Base-by-base conservation (phyloP, 2,113 vertebrate species). In the Buteo buteo region DNA sequence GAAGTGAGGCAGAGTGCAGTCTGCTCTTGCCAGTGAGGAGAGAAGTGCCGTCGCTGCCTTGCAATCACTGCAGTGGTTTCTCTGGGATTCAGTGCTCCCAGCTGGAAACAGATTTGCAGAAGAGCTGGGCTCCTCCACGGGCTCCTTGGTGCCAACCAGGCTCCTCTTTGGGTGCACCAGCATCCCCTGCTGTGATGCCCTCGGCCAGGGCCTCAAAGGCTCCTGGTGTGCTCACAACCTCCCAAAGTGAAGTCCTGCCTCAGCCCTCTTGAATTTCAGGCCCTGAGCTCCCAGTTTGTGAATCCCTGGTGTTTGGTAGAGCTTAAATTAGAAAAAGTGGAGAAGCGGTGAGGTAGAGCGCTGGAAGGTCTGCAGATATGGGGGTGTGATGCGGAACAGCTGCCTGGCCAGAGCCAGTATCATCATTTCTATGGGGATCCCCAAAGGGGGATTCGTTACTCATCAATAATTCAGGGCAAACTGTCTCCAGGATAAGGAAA, bases 381-480 rank as follows among this genome's bases (percentile, higher is more conserved):
- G 8, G 57, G 57, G 24, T 11, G 79, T 25, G 81, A 25, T n/a
- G 65, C 14, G 15, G 66, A 73, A 59, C 90, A 90, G 80, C 65
- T 69, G 84, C n/a, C 58, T 40, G 31, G 11, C 52, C 64, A 34
- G 72, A 65, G 76, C 80, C 1, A 0, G 2, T 49, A 6, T 83
- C 52, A 6, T 18, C 1, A 1, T 50, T 81, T 81, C 65, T 36
- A 1, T 55, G 88, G 62, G 66, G n/a, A 64, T 84, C 65, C 88
- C 79, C 70, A 31, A 36, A 74, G 74, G 74, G 62, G 6, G 36
- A 58, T 74, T 89, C 3, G 1, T 47, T 91, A 28, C 55, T 87
- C 59, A 65, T 92, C 80, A 85, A 6, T 94, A 92, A 96, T 96
- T 96, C 70, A 95, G 52, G 40, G 16, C 47, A 55, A 57, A 72